Evolutionary conservation across 2,888 invertebrate species (phyloP), one percentile per base, ranked within the genome.

Genomic region (Diaprepes abbreviatus): DNA sequence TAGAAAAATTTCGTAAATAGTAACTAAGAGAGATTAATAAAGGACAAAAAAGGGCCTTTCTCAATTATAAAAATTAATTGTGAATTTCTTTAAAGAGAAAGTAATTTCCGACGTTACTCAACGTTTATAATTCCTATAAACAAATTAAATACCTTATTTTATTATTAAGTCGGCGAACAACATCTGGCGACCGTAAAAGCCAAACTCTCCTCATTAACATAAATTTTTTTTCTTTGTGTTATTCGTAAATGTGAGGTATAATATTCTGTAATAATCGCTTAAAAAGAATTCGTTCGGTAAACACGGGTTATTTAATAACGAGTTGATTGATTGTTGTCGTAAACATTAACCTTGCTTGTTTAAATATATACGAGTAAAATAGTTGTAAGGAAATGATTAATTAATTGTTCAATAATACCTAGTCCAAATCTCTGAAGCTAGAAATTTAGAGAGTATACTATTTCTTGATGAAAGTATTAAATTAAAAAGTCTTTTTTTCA

Each of bases 101-200:
- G 48, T 28, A 6, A 50, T 28, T 28, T 28, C 16, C 16, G 28
- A 9, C 9, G 9, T 50, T 14, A 6, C 48, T 28, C 6, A 24
- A 17, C 24, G 7, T 28, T n/a, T 28, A 43, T 43, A 43, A 16
- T 9, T 12, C n/a, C 1, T 12, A 12, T 10, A 36, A n/a, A 36
- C 4, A 43, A 43, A 21, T 40, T 21, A 43, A 21, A 19, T 43
- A 19, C 43, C 21, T 43, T 24, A 24, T 24, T 24, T 24, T 24
- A 3, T 9, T 43, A 3, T 28, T 28, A 50, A 50, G n/a, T 2
- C 24, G 45, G 21, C 24, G 6, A 50, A 16, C 10, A 50, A 28
- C 48, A 50, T 50, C 48, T 50, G 48, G 48, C 48, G 28, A 16
- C 2, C 43, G 43, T 21, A 10, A 10, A 43, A 43, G 19, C 19